Base-by-base conservation (phyloP, 2,797 vertebrate genomes). In the Spondyliosoma cantharus region DNA sequence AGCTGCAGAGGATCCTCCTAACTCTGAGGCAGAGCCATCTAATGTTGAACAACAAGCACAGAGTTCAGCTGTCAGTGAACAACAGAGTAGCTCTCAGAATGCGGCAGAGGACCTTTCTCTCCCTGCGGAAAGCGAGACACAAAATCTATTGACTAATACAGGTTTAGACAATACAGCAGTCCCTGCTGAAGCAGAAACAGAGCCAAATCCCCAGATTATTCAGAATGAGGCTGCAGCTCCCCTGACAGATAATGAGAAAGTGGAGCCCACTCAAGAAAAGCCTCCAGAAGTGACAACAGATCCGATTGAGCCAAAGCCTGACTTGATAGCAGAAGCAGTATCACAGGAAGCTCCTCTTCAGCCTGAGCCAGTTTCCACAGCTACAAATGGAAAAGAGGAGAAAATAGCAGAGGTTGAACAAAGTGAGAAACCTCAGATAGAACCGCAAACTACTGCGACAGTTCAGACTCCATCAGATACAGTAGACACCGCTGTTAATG, bases 21-120 rank as follows among this genome's bases (percentile, higher is more conserved):
- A 24, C 19, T 60, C 48, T 20, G 65, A 86, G n/a, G 53, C 50
- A 50, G 27, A 50, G 37, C 61, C 48, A 12, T 50, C 49, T 52
- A 61, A 76, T 52, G 37, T 7, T 69, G 75, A 80, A 48, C 78
- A 70, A 14, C 76, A 79, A 66, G 71, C 66, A 12, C 73, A 79
- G 37, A 81, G 76, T 74, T 54, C 68, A 63, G 3, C 48, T 81
- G 86, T 79, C 53, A 50, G 46, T 86, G 72, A 85, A 67, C 72
- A 67, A 48, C 90, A 89, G 52, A 60, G 77, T 75, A 89, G 42
- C 76, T 60, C 84, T 71, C 83, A 84, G 53, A 54, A 86, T 70
- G 37, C 43, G 7, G 65, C 78, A 78, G 71, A 87, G 49, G 68
- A 83, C 76, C 70, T 56, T 45, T 43, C 71, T 27, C 57, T 59